These are phyloP conservation scores for Semnopithecus entellus DNA, from an alignment of 2,113 vertebrate genomes.

Conservation along the genomic window DNA sequence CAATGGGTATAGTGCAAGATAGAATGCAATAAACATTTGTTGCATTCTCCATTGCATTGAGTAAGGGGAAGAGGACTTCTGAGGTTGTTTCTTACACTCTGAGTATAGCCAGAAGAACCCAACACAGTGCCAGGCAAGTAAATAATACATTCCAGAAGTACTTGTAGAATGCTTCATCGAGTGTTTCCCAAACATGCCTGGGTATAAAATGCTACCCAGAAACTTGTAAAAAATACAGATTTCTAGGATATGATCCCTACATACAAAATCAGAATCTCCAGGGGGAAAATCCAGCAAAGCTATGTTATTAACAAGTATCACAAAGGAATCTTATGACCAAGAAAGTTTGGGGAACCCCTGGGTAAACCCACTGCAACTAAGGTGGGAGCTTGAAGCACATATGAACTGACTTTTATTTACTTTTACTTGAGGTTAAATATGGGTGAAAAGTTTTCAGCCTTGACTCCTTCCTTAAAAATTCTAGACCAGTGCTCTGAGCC, in stretches of 20 bases:
- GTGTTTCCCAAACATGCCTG: not conserved
- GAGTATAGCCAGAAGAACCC: not conserved
- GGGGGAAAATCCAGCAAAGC: not conserved
- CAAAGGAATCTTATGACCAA: not conserved
- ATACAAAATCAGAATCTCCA: not conserved
- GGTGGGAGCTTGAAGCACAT: too few species aligned
- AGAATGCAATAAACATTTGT: not conserved
- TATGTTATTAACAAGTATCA: not conserved
- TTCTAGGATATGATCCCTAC: not conserved
- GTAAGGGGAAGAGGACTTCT: not conserved
- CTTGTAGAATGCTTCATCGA: not conserved
- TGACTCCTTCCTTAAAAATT: slow-evolving; percentile 21
- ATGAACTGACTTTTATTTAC: not conserved
- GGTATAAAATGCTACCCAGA: not conserved
- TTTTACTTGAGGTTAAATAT: not conserved
- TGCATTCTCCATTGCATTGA: not conserved
- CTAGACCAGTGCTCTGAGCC: not conserved
- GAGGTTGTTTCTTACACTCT: not conserved
- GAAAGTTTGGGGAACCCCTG: not conserved
- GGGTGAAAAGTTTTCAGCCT: not conserved
- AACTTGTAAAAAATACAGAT: not conserved
- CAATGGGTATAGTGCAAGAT: not conserved
- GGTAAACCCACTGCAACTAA: not conserved
- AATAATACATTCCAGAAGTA: not conserved
- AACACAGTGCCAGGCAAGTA: not conserved